Evolutionary conservation across 1,140 invertebrate species (phyloP).

Genomic region (Octopus bimaculoides): DNA sequence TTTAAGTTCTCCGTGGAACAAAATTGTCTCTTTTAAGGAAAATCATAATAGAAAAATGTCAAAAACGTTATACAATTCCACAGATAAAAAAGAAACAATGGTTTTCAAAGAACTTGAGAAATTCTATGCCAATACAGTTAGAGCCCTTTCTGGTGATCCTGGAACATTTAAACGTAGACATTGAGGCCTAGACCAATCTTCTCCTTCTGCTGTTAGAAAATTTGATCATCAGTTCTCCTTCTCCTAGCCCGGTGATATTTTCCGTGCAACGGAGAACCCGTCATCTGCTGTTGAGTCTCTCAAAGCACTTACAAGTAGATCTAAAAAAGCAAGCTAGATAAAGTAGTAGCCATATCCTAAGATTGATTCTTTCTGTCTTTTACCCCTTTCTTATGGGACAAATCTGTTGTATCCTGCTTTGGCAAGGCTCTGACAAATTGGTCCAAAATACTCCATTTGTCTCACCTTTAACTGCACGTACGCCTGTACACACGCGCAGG

Average conservation of each 20-base stretch:
- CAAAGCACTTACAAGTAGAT: conserved; percentile 55
- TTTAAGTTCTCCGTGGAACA: too few species aligned
- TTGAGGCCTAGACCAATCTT: conserved; percentile 45
- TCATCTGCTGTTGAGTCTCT: conserved; percentile 19
- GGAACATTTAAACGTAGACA: conserved; percentile 51
- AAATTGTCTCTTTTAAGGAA: conserved; percentile 66
- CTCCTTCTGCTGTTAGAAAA: conserved; percentile 15
- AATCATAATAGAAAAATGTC: conserved; percentile 68
- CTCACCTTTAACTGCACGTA: too few species aligned
- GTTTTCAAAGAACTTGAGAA: conserved; percentile 66
- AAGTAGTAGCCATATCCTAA: too few species aligned
- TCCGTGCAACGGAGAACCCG: not conserved
- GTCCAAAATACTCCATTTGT: too few species aligned
- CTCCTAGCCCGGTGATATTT: not conserved
- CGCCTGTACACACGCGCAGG: too few species aligned
- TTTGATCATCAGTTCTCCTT: not conserved
- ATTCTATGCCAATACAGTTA: conserved; percentile 29
- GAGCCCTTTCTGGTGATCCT: conserved; percentile 40
- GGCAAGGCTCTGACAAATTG: too few species aligned
- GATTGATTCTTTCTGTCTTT: too few species aligned
- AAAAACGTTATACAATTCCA: conserved; percentile 66
- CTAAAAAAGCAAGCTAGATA: too few species aligned
- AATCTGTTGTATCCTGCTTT: too few species aligned
- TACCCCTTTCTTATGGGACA: too few species aligned
- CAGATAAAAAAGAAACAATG: conserved; percentile 76